These are phyloP conservation scores for Drosophila rhopaloa DNA, from an alignment of 1,140 invertebrate genomes.

Conservation along the genomic window DNA sequence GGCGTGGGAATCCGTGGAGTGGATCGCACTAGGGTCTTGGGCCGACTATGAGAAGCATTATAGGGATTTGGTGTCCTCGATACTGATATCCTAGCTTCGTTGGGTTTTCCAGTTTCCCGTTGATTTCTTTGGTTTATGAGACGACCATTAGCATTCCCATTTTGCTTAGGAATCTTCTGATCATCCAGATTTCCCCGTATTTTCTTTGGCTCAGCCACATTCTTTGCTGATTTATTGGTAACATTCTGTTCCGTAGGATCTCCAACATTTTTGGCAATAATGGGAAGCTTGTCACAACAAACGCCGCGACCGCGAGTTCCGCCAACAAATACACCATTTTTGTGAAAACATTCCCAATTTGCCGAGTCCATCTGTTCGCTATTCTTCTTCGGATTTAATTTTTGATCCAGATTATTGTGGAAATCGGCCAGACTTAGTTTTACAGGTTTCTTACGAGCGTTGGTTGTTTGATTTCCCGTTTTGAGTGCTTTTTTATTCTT, in stretches of 20 bases:
- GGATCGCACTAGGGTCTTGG: background rate
- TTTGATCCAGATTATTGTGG: background rate
- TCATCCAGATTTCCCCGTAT: background rate
- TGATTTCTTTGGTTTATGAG: background rate
- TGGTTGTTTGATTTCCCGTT: background rate
- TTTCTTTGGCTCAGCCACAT: background rate
- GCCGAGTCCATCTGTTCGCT: background rate
- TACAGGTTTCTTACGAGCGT: conserved; percentile 9
- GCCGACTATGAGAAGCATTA: background rate
- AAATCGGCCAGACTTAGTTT: conserved; percentile 28
- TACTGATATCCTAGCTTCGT: background rate
- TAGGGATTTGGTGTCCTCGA: background rate
- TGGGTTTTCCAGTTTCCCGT: background rate
- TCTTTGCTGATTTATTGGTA: background rate
- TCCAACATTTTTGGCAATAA: background rate
- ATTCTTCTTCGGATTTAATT: background rate
- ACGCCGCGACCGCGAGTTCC: conserved; percentile 5
- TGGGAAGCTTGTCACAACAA: background rate
- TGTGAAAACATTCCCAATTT: background rate
- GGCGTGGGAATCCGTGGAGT: conserved; percentile 24
- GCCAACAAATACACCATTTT: no score
- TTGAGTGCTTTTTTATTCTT: conserved; percentile 5
- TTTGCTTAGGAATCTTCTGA: no score
- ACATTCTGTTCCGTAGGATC: background rate
- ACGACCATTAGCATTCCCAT: background rate